Base-by-base conservation (phyloP, 2,797 vertebrate species). In the Lophius americanus region DNA sequence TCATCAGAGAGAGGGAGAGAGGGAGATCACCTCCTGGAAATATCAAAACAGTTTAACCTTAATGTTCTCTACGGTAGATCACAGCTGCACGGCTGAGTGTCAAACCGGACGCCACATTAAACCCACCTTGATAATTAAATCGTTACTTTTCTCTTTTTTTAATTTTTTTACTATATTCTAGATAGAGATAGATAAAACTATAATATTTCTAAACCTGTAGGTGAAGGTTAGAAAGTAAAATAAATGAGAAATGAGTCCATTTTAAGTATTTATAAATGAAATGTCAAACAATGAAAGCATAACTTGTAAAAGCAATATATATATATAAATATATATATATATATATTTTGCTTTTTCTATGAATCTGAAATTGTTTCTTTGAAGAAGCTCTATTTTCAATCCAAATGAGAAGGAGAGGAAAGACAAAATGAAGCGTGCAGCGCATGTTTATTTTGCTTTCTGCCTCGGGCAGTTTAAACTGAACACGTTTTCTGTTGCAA, bases 21-120 rank as follows among this genome's bases (percentile, higher is more conserved):
- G 69, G 58, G 74, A 63, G 79, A 71, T 88, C 83, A 88, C 89
- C 88, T 82, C 59, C 78, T 72, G 76, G 60, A 83, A 76, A 81
- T 85, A 85, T 86, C 76, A 86, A 78, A 87, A 82, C 74, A 75
- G 73, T 81, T 88, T 83, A 86, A 90, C 88, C 89, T 87, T 81
- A 88, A 79, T 79, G 75, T 70, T 82, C 75, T 44, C 23, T 0
- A n/a, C 23, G 23, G 23, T 23, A 23, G 38, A 76, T 79, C 73
- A 63, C 74, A 79, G 85, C 73, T 37, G 76, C 76, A 52, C 47
- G 59, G 9, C 41, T n/a, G 1, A 2, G n/a, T 51, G 73, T 82
- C 73, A 76, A 49, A 69, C 37, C 35, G 52, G 71, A 81, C 77
- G 75, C 72, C 47, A 49, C 53, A 32, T 33, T 11, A 23, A 8